Evolutionary conservation across 1,140 invertebrate genomes (phyloP).

Genomic region (Euglossa dilemma): DNA sequence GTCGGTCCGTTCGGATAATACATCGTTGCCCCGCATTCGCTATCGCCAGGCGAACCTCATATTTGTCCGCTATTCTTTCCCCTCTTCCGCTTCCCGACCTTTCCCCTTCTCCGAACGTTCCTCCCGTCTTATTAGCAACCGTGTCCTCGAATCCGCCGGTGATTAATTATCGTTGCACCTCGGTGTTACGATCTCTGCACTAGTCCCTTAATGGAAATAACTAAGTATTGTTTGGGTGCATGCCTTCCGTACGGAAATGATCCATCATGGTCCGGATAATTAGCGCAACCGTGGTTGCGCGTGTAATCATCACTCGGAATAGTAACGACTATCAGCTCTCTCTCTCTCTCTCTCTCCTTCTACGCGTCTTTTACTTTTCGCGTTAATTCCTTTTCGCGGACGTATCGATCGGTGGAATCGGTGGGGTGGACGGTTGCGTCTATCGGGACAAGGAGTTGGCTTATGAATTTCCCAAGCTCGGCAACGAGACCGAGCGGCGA

Average conservation of each 20-base stretch:
- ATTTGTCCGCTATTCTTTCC: neutral
- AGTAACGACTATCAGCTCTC: conserved; percentile 69
- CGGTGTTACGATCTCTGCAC: conserved; percentile 62
- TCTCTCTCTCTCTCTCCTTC: conserved; percentile 28
- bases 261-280: conserved; percentile 79
- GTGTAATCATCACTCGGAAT: conserved; percentile 77
- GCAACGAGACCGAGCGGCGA: neutral
- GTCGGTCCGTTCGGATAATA: conserved; percentile 62
- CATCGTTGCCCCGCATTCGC: conserved; percentile 49
- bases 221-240: conserved; percentile 76
- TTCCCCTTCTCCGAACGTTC: conserved; percentile 51
- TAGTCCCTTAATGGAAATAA: conserved; percentile 76
- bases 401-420: no score
- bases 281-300: conserved; percentile 74
- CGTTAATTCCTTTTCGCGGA: neutral
- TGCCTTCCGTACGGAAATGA: conserved; percentile 76
- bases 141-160: conserved; percentile 60
- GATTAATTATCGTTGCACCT: conserved; percentile 72
- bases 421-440: no score
- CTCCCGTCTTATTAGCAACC: conserved; percentile 61
- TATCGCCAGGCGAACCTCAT: conserved; percentile 30
- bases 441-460: no score
- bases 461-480: neutral
- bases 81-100: neutral
- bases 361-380: neutral